A percentile compares a stretch with the other conserved stretches of the same genome.
These are phyloP conservation scores for Marronus borbonicus DNA, from an alignment of 2,888 invertebrate genomes.

Conservation along the genomic window DNA sequence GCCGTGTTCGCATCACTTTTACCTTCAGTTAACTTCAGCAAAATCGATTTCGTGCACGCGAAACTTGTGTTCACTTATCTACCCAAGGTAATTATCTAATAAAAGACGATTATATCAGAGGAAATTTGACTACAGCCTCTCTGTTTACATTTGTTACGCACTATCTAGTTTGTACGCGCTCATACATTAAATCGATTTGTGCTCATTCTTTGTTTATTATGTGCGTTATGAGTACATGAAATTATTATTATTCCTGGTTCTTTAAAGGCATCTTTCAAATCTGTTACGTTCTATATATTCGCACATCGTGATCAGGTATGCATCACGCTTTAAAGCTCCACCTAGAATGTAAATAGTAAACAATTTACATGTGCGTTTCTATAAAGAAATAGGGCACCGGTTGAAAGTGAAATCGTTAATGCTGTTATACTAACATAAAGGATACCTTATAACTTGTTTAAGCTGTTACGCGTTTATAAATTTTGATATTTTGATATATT, in stretches of 20 bases:
- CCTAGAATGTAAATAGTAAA: slow-evolving; percentile 9
- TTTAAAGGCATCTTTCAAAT: slow-evolving; percentile 19
- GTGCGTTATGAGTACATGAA: slow-evolving; percentile 21
- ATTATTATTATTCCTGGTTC: slow-evolving; percentile 10
- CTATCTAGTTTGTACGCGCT: slow-evolving; percentile 4
- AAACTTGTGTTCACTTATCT: slow-evolving; percentile 49
- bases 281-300: slow-evolving; percentile 42
- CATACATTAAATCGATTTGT: background rate
- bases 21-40: slow-evolving; percentile 59
- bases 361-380: slow-evolving; percentile 28
- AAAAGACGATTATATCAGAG: slow-evolving; percentile 26
- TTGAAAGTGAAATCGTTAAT: slow-evolving; percentile 65
- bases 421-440: slow-evolving; percentile 10
- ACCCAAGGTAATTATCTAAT: slow-evolving; percentile 57
- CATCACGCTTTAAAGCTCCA: slow-evolving; percentile 21
- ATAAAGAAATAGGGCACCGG: slow-evolving; percentile 66
- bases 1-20: slow-evolving; percentile 63
- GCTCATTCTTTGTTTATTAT: slow-evolving; percentile 19
- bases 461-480: background rate
- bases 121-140: slow-evolving; percentile 1
- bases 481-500: too few relatives aligned
- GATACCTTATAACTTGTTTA: background rate
- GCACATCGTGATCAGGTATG: slow-evolving; percentile 15
- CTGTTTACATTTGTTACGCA: slow-evolving; percentile 31
- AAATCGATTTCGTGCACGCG: slow-evolving; percentile 25